Evolutionary conservation across 2,797 vertebrate species (phyloP).

Genomic region (Hapalemur alaotrensis): DNA sequence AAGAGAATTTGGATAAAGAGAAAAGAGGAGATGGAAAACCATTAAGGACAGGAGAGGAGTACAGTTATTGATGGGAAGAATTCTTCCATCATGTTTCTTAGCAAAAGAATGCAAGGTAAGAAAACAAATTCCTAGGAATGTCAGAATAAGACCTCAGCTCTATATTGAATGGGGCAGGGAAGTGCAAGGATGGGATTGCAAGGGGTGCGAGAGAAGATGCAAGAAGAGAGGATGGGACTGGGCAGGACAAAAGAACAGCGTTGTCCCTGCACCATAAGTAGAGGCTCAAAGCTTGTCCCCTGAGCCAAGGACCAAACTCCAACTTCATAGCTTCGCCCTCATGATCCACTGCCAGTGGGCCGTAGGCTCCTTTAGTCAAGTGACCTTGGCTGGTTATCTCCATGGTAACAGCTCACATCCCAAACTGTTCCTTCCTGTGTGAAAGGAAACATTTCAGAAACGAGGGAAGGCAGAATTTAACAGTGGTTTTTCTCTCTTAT

Average conservation of each 20-base stretch:
- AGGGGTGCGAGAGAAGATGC: rapidly evolving
- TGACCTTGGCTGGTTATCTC: slow-evolving; percentile 67
- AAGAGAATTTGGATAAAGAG: not conserved
- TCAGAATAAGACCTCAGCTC: not conserved
- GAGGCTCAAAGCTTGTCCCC: not conserved
- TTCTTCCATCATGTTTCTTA: not conserved
- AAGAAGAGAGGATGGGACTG: not conserved
- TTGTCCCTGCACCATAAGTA: rapidly evolving
- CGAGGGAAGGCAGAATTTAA: not conserved
- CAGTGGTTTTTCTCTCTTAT: slow-evolving; percentile 45
- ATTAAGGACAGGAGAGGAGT: not conserved
- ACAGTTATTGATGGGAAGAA: not conserved
- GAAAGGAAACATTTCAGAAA: slow-evolving; percentile 61
- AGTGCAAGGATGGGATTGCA: not conserved
- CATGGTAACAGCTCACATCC: slow-evolving; percentile 64
- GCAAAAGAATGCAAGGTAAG: not conserved
- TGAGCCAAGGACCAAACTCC: not conserved
- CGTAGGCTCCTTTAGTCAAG: slow-evolving; percentile 6
- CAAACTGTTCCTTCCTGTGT: slow-evolving; percentile 72
- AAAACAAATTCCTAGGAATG: not conserved
- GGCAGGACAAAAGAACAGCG: too few relatives aligned
- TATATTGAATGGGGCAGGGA: not conserved
- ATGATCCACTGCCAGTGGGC: not conserved
- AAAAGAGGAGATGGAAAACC: not conserved
- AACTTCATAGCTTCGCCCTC: not conserved